Base-by-base conservation (phyloP, 2,888 invertebrate species). In the Eupsilia transversa region DNA sequence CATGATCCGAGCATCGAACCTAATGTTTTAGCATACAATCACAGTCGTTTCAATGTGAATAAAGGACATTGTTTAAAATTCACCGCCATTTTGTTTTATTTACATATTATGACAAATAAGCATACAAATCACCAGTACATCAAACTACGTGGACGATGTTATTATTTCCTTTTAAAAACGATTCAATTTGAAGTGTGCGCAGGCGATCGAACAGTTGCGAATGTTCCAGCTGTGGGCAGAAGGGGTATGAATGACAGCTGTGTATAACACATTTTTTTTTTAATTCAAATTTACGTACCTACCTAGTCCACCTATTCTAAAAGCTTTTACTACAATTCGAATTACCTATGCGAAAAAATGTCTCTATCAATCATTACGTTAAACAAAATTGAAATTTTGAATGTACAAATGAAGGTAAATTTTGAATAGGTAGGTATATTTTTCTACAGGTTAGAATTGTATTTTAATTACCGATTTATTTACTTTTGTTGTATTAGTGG, bases 1-100 rank as follows among this genome's bases (percentile, higher is more conserved):
- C 80, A 86, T 88, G 71, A 86, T 63, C 72, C 82, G 89, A 81
- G 64, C 90, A 72, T 84, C 85, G 88, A 90, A 87, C 90, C 80
- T 83, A 76, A 83, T 75, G 74, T 83, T 86, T 91, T 92, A 86
- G 83, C 91, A 92, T 91, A 92, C 92, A 92, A 92, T 92, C 88
- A 90, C 61, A 83, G 78, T 77, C 77, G 82, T 85, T 86, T 83
- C 86, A 86, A 89, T 89, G 87, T 83, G 87, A 85, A 86, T 88
- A 87, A 88, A 88, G 90, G 91, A 89, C 87, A 85, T 85, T 83
- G 83, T 78, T 88, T 79, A 69, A 74, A 85, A 90, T 89, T 83
- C 87, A 65, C 69, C 64, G 82, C 83, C 82, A 86, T 86, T 86
- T 86, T 84, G 76, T 81, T 57, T 79, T 82, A 87, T 86, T 88